Evolutionary conservation across 2,113 vertebrate genomes (phyloP).

Genomic region (Pseudorasbora parva): DNA sequence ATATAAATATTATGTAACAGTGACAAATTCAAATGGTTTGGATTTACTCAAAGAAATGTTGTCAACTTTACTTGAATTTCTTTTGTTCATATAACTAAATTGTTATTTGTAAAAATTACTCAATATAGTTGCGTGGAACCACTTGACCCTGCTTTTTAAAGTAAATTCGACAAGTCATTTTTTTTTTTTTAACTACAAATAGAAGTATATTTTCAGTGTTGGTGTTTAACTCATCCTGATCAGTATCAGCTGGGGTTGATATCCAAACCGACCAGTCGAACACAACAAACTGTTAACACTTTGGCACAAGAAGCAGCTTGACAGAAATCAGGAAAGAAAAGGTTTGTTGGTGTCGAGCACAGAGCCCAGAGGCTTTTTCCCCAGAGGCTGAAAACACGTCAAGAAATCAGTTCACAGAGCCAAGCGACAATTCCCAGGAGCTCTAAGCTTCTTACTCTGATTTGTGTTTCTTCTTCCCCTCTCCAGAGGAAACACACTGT

Average conservation of each 20-base stretch:
- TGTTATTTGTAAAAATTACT: no score
- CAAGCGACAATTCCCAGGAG: conserved; percentile 72
- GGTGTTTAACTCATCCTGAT: no score
- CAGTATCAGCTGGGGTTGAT: not conserved
- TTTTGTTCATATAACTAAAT: no score
- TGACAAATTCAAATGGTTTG: no score
- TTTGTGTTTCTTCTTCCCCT: conserved; percentile 58
- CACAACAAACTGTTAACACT: not conserved
- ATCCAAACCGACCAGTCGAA: not conserved
- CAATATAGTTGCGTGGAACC: no score
- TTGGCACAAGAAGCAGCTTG: not conserved
- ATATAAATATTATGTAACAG: no score
- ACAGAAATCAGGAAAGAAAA: not conserved
- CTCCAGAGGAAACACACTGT: conserved; percentile 57
- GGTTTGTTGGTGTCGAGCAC: not conserved
- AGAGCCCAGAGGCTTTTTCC: conserved; percentile 12
- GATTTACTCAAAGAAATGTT: no score
- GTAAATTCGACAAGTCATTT: no score
- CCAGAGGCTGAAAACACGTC: conserved; percentile 34
- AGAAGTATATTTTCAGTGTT: no score
- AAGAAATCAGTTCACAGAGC: conserved; percentile 51
- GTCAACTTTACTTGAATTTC: no score
- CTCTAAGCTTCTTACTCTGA: conserved; percentile 76
- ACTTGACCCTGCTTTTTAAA: no score
- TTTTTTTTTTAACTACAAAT: no score